phyloP scores from a whole-genome alignment of 2,888 invertebrate species.

The Mantis religiosa region DNA sequence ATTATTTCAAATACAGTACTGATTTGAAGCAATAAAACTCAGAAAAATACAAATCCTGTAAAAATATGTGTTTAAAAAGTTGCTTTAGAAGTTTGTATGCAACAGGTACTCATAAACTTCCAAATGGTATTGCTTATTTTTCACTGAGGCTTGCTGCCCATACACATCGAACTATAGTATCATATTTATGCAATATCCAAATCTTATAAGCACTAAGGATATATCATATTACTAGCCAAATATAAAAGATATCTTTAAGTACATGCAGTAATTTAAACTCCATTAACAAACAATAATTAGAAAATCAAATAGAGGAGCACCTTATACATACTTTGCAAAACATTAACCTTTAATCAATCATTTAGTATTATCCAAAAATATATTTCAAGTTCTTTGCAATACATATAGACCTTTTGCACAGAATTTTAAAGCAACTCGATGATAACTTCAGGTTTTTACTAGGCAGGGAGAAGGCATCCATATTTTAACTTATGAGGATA shows the following conservation, averaged over 20 bases:
- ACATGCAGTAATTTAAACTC: background rate
- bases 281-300: background rate
- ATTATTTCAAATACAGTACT: background rate
- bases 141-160: background rate
- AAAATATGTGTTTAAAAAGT: background rate
- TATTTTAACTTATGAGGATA: background rate
- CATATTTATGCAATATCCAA: background rate
- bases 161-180: background rate
- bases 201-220: background rate
- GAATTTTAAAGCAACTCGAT: background rate
- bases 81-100: background rate
- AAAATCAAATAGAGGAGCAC: background rate
- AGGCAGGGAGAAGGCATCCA: background rate
- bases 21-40: background rate
- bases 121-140: background rate
- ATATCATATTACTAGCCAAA: background rate
- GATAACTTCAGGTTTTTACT: background rate
- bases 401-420: background rate
- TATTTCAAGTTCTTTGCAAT: background rate
- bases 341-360: background rate
- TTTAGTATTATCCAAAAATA: background rate
- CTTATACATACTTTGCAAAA: background rate
- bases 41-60: background rate
- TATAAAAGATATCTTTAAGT: background rate
- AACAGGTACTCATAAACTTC: background rate